These are phyloP conservation scores for Chloroclystis v-ata DNA, from an alignment of 2,888 invertebrate genomes.

Conservation along the genomic window DNA sequence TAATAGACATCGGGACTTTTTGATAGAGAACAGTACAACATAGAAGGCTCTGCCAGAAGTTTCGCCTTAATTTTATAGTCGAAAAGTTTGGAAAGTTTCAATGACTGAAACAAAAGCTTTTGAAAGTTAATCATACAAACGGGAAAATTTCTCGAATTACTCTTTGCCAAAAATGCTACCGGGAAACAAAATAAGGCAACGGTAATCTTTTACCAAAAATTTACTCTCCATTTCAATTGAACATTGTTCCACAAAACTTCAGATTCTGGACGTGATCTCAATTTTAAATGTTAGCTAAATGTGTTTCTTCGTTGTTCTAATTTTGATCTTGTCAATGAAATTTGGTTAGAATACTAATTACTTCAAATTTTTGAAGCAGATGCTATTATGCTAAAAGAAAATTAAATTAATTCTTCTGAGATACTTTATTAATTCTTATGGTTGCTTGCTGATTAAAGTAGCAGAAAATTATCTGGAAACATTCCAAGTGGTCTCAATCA, in stretches of 20 bases:
- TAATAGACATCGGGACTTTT: neutral
- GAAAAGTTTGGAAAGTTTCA: constrained; percentile 20
- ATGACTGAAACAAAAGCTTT: constrained; percentile 16
- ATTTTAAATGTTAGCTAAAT: constrained; percentile 25
- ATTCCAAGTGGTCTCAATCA: constrained; percentile 24
- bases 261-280: constrained; percentile 47
- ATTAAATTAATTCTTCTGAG: neutral
- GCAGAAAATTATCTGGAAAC: constrained; percentile 18
- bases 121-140: constrained; percentile 20
- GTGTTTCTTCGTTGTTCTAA: constrained; percentile 25
- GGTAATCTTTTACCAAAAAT: constrained; percentile 30
- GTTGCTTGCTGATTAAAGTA: neutral
- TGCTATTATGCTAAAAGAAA: neutral
- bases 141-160: constrained; percentile 10
- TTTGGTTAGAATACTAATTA: constrained; percentile 9
- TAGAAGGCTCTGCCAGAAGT: constrained; percentile 10
- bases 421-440: too few species aligned
- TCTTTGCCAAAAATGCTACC: constrained; percentile 13
- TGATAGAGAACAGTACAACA: constrained; percentile 5
- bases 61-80: constrained; percentile 11
- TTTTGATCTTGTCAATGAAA: constrained; percentile 20
- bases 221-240: constrained; percentile 37
- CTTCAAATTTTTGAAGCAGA: neutral
- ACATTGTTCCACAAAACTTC: constrained; percentile 39
- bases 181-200: constrained; percentile 29